These are phyloP conservation scores for Atractosteus spatula DNA, from an alignment of 2,113 vertebrate species.

Conservation along the genomic window DNA sequence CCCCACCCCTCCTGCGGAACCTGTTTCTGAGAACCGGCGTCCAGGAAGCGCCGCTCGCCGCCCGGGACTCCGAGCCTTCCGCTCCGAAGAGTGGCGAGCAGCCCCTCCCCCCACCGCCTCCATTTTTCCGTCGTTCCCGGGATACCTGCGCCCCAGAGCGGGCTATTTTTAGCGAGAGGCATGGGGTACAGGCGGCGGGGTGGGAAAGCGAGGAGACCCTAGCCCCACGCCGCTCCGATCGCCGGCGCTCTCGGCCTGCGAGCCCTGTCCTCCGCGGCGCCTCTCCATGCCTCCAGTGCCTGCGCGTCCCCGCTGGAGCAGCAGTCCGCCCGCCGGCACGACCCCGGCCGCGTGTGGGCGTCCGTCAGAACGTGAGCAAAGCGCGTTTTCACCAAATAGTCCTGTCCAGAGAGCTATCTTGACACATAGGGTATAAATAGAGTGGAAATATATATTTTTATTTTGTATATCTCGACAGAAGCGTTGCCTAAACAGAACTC, in stretches of 20 bases:
- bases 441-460: constrained; percentile 58
- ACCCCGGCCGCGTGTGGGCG: constrained; percentile 36
- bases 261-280: background rate
- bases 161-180: constrained; percentile 68
- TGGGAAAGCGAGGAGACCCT: constrained; percentile 61
- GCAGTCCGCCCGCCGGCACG: constrained; percentile 24
- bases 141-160: too few relatives aligned
- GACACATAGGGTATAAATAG: constrained; percentile 55
- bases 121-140: too few relatives aligned
- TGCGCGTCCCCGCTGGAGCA: constrained; percentile 28
- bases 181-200: constrained; percentile 73
- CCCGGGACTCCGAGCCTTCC: too few relatives aligned
- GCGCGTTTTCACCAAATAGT: constrained; percentile 58
- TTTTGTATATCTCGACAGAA: constrained; percentile 63
- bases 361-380: constrained; percentile 49
- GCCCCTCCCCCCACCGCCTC: too few relatives aligned
- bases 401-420: constrained; percentile 48
- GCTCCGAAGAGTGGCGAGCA: too few relatives aligned
- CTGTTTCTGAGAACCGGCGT: too few relatives aligned
- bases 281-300: constrained; percentile 37
- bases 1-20: too few relatives aligned
- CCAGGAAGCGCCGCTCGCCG: too few relatives aligned
- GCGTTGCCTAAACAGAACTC: constrained; percentile 63
- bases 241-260: constrained; percentile 10
- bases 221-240: constrained; percentile 45